phyloP scores from a whole-genome alignment of 2,888 invertebrate genomes.

The Campoletis raptor region DNA sequence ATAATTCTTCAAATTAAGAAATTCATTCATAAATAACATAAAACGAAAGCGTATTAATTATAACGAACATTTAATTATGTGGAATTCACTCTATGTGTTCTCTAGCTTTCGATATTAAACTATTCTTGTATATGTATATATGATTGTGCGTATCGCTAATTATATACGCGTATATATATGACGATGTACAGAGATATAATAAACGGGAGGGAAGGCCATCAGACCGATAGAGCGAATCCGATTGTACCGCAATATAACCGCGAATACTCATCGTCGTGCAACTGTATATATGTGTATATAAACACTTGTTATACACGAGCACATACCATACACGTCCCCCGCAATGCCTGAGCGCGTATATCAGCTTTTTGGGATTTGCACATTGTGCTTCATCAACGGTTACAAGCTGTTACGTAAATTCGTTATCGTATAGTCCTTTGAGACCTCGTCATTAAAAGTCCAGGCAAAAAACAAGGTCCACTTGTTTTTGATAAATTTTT shows the following conservation, averaged over 20 bases:
- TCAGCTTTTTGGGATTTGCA: slow-evolving; percentile 17
- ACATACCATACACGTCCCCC: slow-evolving; percentile 48
- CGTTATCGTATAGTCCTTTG: neutral
- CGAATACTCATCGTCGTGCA: slow-evolving; percentile 45
- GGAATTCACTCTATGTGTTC: neutral
- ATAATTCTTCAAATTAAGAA: neutral
- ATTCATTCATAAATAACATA: neutral
- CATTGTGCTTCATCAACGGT: neutral
- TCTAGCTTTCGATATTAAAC: neutral
- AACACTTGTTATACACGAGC: slow-evolving; percentile 22
- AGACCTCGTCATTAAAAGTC: slow-evolving; percentile 8
- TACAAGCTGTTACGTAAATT: slow-evolving; percentile 4
- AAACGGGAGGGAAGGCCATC: slow-evolving; percentile 50
- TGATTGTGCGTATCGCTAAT: neutral
- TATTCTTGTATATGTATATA: neutral
- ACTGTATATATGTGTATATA: slow-evolving; percentile 18
- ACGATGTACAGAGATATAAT: slow-evolving; percentile 8
- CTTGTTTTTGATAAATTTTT: no score
- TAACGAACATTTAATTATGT: neutral
- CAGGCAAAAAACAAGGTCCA: neutral
- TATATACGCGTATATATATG: neutral
- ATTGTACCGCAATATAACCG: slow-evolving; percentile 63
- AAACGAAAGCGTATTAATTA: neutral
- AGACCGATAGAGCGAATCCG: slow-evolving; percentile 31
- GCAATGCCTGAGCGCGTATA: slow-evolving; percentile 31